Conservation (phyloP, 2,888 invertebrate genomes). For the Campoplex nolae region DNA sequence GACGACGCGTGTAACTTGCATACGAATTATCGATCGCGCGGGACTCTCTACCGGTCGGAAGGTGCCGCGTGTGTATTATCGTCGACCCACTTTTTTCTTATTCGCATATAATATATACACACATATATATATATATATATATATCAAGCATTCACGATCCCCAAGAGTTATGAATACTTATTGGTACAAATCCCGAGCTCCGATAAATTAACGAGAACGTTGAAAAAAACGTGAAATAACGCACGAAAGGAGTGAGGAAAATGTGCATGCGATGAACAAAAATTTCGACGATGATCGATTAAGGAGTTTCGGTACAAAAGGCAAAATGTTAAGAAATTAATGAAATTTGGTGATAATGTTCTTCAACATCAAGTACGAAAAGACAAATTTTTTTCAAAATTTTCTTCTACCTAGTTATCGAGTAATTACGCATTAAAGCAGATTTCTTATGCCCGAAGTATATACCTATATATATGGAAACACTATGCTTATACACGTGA, state of each 20-base stretch:
- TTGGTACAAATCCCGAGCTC: conserved; percentile 9
- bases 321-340: no score
- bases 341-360: no score
- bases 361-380: no score
- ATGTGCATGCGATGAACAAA: not conserved
- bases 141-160: conserved; percentile 38
- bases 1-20: conserved; percentile 13
- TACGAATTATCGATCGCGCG: conserved; percentile 61
- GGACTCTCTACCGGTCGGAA: conserved; percentile 53
- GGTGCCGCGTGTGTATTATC: conserved; percentile 51
- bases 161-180: conserved; percentile 33
- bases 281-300: not conserved
- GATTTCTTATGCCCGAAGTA: no score
- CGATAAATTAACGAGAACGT: not conserved
- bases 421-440: no score
- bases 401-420: no score
- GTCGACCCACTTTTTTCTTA: conserved; percentile 57
- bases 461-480: no score
- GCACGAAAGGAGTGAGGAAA: no score
- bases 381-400: no score
- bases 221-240: no score
- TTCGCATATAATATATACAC: not conserved
- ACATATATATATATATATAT: not conserved
- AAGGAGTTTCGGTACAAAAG: not conserved
- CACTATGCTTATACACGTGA: no score